Evolutionary conservation across 2,888 invertebrate genomes (phyloP).

Genomic region (Brachyptera putata): DNA sequence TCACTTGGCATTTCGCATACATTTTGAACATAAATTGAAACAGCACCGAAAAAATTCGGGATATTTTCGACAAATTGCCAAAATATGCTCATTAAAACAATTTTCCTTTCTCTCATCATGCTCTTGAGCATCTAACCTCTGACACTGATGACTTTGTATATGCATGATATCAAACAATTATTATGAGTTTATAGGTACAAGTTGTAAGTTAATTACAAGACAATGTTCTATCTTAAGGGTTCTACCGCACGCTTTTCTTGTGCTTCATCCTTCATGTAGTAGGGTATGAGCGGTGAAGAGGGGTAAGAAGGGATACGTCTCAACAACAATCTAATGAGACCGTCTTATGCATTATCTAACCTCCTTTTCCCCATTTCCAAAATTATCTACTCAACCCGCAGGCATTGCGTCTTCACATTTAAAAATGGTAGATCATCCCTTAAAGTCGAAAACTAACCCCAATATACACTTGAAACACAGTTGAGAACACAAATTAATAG

Average conservation of each 20-base stretch:
- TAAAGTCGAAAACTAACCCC: not conserved
- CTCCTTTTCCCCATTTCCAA: slow-evolving; percentile 24
- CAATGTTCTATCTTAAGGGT: not conserved
- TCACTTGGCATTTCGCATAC: too few species aligned
- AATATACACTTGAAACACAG: not conserved
- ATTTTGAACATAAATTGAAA: too few species aligned
- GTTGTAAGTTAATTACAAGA: slow-evolving; percentile 5
- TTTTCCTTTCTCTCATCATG: too few species aligned
- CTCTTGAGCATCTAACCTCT: too few species aligned
- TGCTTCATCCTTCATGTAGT: not conserved
- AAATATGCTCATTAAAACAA: too few species aligned
- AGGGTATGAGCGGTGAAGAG: not conserved
- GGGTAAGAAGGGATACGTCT: not conserved
- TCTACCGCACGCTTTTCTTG: not conserved
- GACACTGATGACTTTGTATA: not conserved
- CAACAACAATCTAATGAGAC: slow-evolving; percentile 22
- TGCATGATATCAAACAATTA: not conserved
- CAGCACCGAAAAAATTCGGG: too few species aligned
- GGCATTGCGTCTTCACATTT: slow-evolving; percentile 2
- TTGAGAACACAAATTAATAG: slow-evolving; percentile 24
- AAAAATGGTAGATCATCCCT: slow-evolving; percentile 22
- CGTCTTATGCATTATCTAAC: slow-evolving; percentile 23
- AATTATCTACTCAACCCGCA: slow-evolving; percentile 4
- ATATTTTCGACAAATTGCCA: too few species aligned
- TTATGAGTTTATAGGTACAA: too few species aligned